Evolutionary conservation across 2,888 invertebrate genomes (phyloP), one percentile per base, ranked within the genome.

Genomic region (Clostera curtula): DNA sequence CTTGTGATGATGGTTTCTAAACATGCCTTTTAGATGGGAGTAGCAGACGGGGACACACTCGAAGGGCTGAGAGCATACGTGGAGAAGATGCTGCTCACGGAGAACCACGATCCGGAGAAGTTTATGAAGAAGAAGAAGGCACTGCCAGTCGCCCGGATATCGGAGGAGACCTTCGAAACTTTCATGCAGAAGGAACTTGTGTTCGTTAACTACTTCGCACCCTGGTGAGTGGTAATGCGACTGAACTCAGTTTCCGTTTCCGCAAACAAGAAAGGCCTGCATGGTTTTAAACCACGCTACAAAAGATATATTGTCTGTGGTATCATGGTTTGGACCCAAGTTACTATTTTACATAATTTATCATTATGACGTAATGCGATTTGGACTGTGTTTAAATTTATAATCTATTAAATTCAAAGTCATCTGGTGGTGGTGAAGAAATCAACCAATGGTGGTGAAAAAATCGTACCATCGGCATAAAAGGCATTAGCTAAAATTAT

Each of bases 201-300:
- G 0, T 94, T 95, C 57, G 88, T 96, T 13, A 93, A 95, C 69
- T 96, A 93, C 62, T 96, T 91, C 76, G 95, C 95, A 2, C 95
- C 96, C 2, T 96, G 95, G 95, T 89, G 72, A 69, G 34, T 43
- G 24, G 13, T 25, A 11, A 2, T 24, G n/a, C 9, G 19, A n/a
- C 31, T 13, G n/a, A 12, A 20, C 13, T 25, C 10, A 14, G 7
- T 5, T 5, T 16, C 5, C 4, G 4, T 3, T 7, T 18, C 8
- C 3, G n/a, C 3, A 3, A 18, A 18, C 7, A 18, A 18, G 8
- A 3, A 4, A 7, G 8, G 3, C 7, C 18, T n/a, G 8, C 7
- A 18, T 7, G n/a, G 3, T 7, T 18, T 18, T 18, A 11, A 7
- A 6, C 7, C 14, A 3, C 12, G 11, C 14, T 2, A 2, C 17